phyloP scores from a whole-genome alignment of 2,888 invertebrate species.

The Ectobius pallidus region DNA sequence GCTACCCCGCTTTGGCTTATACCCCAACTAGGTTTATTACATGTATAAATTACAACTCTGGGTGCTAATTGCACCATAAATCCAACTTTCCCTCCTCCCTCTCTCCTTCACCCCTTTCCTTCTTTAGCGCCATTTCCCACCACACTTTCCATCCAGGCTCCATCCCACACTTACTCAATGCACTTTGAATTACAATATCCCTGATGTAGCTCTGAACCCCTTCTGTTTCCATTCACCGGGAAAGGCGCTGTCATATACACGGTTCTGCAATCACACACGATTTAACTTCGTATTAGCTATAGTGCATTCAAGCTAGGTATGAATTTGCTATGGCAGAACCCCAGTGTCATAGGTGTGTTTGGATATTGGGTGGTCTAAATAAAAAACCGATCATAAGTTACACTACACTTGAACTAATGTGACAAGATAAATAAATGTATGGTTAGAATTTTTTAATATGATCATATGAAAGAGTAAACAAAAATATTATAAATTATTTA shows the following conservation, averaged over 20 bases:
- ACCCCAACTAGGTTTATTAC: constrained; percentile 44
- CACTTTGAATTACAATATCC: constrained; percentile 39
- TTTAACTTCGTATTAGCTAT: too few relatives aligned
- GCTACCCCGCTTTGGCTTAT: constrained; percentile 27
- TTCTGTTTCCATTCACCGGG: constrained; percentile 13
- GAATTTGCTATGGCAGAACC: too few relatives aligned
- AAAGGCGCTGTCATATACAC: neutral
- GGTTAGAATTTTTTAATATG: too few relatives aligned
- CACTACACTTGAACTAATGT: too few relatives aligned
- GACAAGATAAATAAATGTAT: too few relatives aligned
- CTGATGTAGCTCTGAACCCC: constrained; percentile 26
- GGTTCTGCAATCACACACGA: neutral
- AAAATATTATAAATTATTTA: too few relatives aligned
- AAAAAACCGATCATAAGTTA: too few relatives aligned
- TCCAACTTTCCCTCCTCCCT: constrained; percentile 41
- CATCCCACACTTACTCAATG: constrained; percentile 30
- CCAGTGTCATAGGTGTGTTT: too few relatives aligned
- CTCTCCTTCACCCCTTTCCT: constrained; percentile 37
- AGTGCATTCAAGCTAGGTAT: too few relatives aligned
- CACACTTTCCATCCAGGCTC: constrained; percentile 28
- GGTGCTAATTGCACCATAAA: constrained; percentile 47
- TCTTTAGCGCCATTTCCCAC: constrained; percentile 39
- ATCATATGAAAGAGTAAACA: too few relatives aligned
- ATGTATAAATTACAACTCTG: constrained; percentile 46
- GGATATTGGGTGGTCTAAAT: too few relatives aligned